Base-by-base conservation (phyloP, 2,888 invertebrate genomes). In the Leptopilina drosophilae region DNA sequence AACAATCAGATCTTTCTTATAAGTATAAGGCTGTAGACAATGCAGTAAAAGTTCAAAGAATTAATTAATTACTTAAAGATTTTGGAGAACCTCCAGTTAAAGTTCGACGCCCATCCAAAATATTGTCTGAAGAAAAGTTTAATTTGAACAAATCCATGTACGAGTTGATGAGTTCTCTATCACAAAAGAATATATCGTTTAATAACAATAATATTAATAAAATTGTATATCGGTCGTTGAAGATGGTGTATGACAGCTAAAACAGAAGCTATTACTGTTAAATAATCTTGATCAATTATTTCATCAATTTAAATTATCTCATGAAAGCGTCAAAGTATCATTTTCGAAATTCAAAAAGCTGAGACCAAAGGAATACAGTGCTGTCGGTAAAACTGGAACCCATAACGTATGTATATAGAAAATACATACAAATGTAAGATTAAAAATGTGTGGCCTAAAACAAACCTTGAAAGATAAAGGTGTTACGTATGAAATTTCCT, bases 1-100 rank as follows among this genome's bases (percentile, higher is more conserved):
- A 49, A 49, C 4, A 49, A 49, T 11, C 8, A 11, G 49, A 49
- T 49, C 6, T 8, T 9, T 6, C 8, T 49, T 49, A 49, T 49
- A 11, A 49, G 49, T 49, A 8, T 49, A 49, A 49, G 7, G 49
- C 49, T 49, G 49, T 49, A 49, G 49, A 49, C 11, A 49, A 49
- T 49, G 49, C 8, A 49, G 11, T 49, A 49, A 49, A 49, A 49
- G 7, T 49, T 49, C 7, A 49, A 9, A 49, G 49, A 49, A 49
- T 49, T 8, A 49, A 49, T 8, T 0, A 49, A 49, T 8, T 49
- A 49, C 49, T 49, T 15, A 5, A 76, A 15, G 76, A 76, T 20
- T 76, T 76, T 11, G 59, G 76, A 76, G 62, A 76, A 59, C 59
- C 76, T 56, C 62, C 76, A 76, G 59, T 76, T 33, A 76, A 56